These are phyloP conservation scores for Chrysolina americana DNA, from an alignment of 2,888 invertebrate species.

Conservation along the genomic window DNA sequence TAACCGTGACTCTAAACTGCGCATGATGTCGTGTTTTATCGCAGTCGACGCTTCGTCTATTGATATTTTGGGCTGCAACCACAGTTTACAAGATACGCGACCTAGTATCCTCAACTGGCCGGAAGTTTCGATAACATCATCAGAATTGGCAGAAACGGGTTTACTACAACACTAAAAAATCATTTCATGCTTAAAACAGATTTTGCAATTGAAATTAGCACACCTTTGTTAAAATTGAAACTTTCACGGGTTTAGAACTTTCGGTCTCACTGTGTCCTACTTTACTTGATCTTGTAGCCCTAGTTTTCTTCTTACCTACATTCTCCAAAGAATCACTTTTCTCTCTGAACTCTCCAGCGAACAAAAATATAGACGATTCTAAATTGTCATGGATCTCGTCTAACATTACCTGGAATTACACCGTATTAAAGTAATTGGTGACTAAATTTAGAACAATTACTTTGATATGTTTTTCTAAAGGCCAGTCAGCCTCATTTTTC, in stretches of 20 bases:
- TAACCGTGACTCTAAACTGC: constrained; percentile 87
- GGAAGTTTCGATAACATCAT: constrained; percentile 72
- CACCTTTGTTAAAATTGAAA: constrained; percentile 72
- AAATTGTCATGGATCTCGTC: constrained; percentile 74
- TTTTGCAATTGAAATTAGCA: not conserved
- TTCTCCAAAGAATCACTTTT: constrained; percentile 76
- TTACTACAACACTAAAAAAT: constrained; percentile 28
- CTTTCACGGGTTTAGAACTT: constrained; percentile 73
- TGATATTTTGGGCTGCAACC: constrained; percentile 83
- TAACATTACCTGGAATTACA: constrained; percentile 56
- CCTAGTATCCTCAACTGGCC: constrained; percentile 82
- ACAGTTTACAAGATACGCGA: constrained; percentile 82
- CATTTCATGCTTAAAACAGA: not conserved
- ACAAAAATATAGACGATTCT: constrained; percentile 78
- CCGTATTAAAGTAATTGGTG: not conserved
- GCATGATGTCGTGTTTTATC: constrained; percentile 86
- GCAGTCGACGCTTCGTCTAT: constrained; percentile 81
- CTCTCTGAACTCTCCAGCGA: constrained; percentile 81
- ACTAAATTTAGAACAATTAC: constrained; percentile 65
- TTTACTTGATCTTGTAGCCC: constrained; percentile 57
- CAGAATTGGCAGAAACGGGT: not conserved
- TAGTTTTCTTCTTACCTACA: constrained; percentile 74
- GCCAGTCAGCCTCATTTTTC: constrained; percentile 75
- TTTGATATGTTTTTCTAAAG: constrained; percentile 80
- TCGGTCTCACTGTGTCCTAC: constrained; percentile 69